Base-by-base conservation (phyloP, 2,888 invertebrate species). In the Cryptus viduatorius region DNA sequence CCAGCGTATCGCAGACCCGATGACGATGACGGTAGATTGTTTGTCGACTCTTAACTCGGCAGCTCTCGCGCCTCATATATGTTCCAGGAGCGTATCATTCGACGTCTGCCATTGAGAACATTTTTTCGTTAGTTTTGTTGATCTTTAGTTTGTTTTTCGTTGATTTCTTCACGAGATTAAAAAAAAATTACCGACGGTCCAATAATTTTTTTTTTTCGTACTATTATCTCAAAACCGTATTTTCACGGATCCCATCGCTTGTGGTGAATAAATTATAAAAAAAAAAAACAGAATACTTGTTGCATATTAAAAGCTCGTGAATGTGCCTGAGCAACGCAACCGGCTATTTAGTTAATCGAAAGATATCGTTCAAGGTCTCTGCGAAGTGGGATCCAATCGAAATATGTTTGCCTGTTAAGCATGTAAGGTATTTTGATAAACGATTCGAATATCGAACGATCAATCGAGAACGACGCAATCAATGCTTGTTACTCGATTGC, bases 21-120 rank as follows among this genome's bases (percentile, higher is more conserved):
- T 68, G 73, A 67, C 86, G 86, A 85, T 77, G 76, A 71, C 71
- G 80, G 59, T 24, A 31, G 69, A 67, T 75, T 83, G 79, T 79
- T 84, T 81, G 84, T 83, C 64, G 79, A 64, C 71, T 61, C 71
- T 81, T 76, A 80, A 59, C 67, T 61, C 56, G 72, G 53, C 48
- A 50, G 42, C 61, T 79, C 53, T 44, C 64, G 67, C 72, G 68
- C 81, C 68, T 50, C 42, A 53, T 72, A 75, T 75, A 37, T 44
- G 37, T 46, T 56, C 29, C 78, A 84, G 81, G 81, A 80, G 80
- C 84, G 84, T 84, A 84, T 29, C 77, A 81, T 50, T 77, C 29
- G 69, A 56, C 12, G 46, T 8, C 37, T 3, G n/a, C 64, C 16
- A 61, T 61, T 12, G 31, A 46, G 1, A 12, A 67, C 19, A 46